Evolutionary conservation across 2,797 vertebrate species (phyloP), one percentile per base, ranked within the genome.

Genomic region (Chrysocyon brachyurus): DNA sequence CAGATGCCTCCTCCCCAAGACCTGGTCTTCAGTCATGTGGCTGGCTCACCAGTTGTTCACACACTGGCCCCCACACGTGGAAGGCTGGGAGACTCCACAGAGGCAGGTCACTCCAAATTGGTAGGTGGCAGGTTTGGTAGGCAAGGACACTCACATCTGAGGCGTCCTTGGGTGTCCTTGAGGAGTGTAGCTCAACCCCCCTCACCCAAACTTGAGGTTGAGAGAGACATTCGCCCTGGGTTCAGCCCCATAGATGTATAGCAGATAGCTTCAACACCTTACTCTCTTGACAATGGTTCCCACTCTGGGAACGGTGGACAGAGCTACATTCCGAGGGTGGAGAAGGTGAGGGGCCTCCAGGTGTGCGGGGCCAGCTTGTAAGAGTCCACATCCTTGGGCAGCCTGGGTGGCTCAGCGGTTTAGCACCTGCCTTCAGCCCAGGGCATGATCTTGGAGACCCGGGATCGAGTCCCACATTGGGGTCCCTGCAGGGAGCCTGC

Each of bases 1-100:
- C 40, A 3, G 14, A 28, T 0, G 14, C 14, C 40, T 4, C 40
- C 14, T 75, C 26, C 72, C 72, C 12, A 4, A 72, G 24, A 28
- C 72, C 24, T 2, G 4, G 14, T 16, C 24, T 26, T 49, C 24
- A 1, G 5, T 22, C 68, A 49, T 24, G 1, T 4, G 72, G 15
- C 26, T 19, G 15, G 40, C 46, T 75, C 40, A 2, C 70, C 17
- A 15, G 3, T 8, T 14, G 12, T 12, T 26, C 40, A 63, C n/a
- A 22, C 2, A 0, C 33, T 1, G 2, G 22, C 36, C 70, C 21
- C 36, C 1, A 72, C 6, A 3, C 1, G 0, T 11, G 36, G 10
- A 14, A 24, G 12, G 36, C 36, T 40, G 70, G 70, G 36, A 14
- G 63, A 8, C 6, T 7, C 63, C 7, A 15, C 14, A n/a, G 63